Evolutionary conservation across 2,113 vertebrate genomes (phyloP), one percentile per base, ranked within the genome.

Genomic region (Amazona vittata): DNA sequence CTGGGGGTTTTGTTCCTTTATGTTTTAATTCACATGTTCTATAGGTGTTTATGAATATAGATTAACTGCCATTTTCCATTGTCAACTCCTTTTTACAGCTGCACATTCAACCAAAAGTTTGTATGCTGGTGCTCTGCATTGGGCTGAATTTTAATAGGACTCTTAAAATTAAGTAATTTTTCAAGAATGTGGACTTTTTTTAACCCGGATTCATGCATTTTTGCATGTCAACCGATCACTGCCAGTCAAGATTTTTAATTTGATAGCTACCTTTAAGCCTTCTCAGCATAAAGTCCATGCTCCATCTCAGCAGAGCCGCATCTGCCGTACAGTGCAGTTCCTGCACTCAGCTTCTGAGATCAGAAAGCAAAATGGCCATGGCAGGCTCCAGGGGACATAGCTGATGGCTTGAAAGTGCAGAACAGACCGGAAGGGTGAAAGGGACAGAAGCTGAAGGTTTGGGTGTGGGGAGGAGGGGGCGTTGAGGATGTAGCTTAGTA

Each of bases 301-400:
- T 71, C 10, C 41, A 49, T 37, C 33, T 82, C 50, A 62, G 15
- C 1, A 33, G 49, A 74, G 44, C 59, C 5, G 2, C 2, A 1
- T 47, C 60, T 81, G 25, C 55, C 47, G 49, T 15, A 39, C 33
- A 50, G 53, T 33, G 47, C 25, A 47, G 9, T 43, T 86, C 37
- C 39, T 76, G 43, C 37, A 59, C 31, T 76, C 57, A 68, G 19
- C 25, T 76, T 71, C 50, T 28, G 47, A 49, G 22, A 77, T 41
- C 35, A 73, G 73, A 74, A 33, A 17, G 16, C 24, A 15, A 50
- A 85, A 86, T n/a, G 20, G 19, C 41, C 0, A 0, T 43, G 69
- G 33, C 33, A 9, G 5, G 4, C 13, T 2, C 0, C 1, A 3
- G 19, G 78, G 55, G 26, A 22, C 0, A 1, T n/a, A 70, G 18